These are phyloP conservation scores for Isurus oxyrinchus DNA, from an alignment of 2,113 vertebrate species.

Conservation along the genomic window DNA sequence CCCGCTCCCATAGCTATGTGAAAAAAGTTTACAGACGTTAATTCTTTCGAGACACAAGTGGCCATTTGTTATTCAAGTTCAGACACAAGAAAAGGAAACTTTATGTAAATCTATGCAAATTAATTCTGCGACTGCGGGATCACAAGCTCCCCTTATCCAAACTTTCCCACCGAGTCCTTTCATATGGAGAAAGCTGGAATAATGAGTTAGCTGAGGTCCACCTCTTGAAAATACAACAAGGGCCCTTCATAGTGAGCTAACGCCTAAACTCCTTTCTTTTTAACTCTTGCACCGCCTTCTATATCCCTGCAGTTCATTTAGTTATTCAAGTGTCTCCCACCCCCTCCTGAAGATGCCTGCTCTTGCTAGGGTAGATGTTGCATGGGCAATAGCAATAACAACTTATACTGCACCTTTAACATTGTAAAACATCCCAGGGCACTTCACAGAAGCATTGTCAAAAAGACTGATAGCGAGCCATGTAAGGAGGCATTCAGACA, in stretches of 20 bases:
- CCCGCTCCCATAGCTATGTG: conserved; percentile 5
- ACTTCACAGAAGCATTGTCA: not conserved
- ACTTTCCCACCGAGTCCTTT: conserved; percentile 18
- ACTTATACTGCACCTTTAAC: not conserved
- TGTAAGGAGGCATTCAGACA: not conserved
- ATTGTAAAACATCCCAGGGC: not conserved
- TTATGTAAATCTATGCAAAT: conserved; percentile 70
- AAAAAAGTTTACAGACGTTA: not conserved
- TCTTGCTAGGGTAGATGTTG: not conserved
- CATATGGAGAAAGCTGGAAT: conserved; percentile 26
- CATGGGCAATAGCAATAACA: not conserved
- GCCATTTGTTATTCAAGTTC: conserved; percentile 38
- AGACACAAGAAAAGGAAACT: conserved; percentile 53
- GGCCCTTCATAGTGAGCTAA: not conserved
- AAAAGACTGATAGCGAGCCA: not conserved
- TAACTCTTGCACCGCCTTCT: not conserved
- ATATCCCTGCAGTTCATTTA: not conserved
- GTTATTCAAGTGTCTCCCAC: not conserved
- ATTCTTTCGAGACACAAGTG: conserved; percentile 30
- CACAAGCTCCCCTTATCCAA: conserved; percentile 44
- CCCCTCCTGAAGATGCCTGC: not conserved
- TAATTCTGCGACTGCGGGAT: conserved; percentile 44
- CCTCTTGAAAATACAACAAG: not conserved
- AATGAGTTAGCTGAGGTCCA: conserved; percentile 29
- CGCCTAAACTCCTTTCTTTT: not conserved